Evolutionary conservation across 2,888 invertebrate genomes (phyloP), one percentile per base, ranked within the genome.

Genomic region (Polydrusus cervinus): DNA sequence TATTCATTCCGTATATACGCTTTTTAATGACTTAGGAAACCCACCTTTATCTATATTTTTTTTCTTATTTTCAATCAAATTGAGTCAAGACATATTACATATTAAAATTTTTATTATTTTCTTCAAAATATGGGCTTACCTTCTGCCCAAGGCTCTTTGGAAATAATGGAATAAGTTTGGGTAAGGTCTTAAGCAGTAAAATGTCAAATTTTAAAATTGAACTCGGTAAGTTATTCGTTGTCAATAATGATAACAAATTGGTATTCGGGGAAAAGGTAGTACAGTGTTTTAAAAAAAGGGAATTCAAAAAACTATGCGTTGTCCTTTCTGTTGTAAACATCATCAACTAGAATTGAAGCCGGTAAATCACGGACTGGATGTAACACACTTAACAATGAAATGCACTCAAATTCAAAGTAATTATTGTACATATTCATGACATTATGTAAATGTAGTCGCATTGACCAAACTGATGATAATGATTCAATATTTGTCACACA

Each of bases 351-450:
- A 67, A 67, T 55, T 67, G 16, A 43, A 51, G 67, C 53, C 7
- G 34, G 55, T 69, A 60, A 45, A 74, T 74, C 66, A 74, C 43
- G 60, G n/a, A 18, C 62, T 49, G 66, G 47, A 64, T 74, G 70
- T 64, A 70, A 60, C 74, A 61, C 47, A 64, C 49, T 74, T 69
- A 70, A 70, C 74, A 74, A 70, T 70, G 70, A 70, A 70, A 74
- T 70, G 70, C 60, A 66, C 64, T 74, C 70, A 64, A 66, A 74
- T 64, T 67, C 68, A 70, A 18, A 70, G 70, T 70, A 70, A 74
- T 70, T 70, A 70, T 74, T 74, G 70, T 70, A 65, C 70, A 74
- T 74, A 74, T 74, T 74, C 74, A 74, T 74, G 70, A 61, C 74
- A 55, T 74, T 74, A 74, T 74, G 74, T 70, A 74, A 69, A 74